These are phyloP conservation scores for Bembecia ichneumoniformis DNA, from an alignment of 2,888 invertebrate genomes.

Conservation along the genomic window DNA sequence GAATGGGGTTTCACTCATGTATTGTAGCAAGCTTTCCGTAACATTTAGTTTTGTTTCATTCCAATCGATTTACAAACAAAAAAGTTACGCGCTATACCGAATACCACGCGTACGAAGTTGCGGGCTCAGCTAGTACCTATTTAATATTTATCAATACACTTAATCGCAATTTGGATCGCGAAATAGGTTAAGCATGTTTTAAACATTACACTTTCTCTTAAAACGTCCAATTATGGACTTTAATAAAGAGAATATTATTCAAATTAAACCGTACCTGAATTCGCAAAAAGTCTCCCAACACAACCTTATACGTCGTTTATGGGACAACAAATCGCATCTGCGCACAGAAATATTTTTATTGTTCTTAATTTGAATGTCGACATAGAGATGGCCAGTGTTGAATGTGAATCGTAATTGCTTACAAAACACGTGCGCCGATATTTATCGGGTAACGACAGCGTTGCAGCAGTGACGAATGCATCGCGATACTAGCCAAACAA, in stretches of 20 bases:
- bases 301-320: not conserved
- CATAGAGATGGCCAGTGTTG: conserved; percentile 47
- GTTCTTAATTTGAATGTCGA: conserved; percentile 45
- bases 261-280: not conserved
- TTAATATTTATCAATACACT: not conserved
- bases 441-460: conserved; percentile 28
- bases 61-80: too few relatives aligned
- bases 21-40: too few relatives aligned
- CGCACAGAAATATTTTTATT: not conserved
- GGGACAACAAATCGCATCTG: not conserved
- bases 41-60: too few relatives aligned
- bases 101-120: too few relatives aligned
- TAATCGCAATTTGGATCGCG: not conserved
- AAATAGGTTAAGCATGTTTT: not conserved
- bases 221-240: not conserved
- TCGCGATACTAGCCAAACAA: conserved; percentile 30
- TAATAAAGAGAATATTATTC: not conserved
- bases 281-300: not conserved
- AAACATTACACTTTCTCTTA: not conserved
- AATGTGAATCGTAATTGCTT: conserved; percentile 32
- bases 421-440: conserved; percentile 39
- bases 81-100: too few relatives aligned
- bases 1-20: too few relatives aligned
- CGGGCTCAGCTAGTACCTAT: too few relatives aligned
- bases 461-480: conserved; percentile 39